phyloP scores from a whole-genome alignment of 2,113 vertebrate genomes.

The Pituophis catenifer region DNA sequence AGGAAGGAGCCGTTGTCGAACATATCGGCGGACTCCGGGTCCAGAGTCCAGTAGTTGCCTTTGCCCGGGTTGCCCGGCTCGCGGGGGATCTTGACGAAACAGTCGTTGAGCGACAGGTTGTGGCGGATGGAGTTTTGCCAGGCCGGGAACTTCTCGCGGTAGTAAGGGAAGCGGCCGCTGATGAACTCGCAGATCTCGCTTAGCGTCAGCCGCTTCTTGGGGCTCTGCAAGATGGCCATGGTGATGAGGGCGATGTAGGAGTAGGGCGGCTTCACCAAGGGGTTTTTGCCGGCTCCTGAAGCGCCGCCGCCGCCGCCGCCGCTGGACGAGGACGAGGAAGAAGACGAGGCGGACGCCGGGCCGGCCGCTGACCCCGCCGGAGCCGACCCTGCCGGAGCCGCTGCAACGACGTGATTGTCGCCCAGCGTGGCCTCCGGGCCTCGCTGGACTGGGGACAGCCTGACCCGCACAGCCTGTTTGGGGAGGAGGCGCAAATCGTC shows the following conservation, averaged over 20 bases:
- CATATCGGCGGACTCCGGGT: constrained; percentile 94
- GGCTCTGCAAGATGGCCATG: constrained; percentile 96
- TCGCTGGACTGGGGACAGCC: constrained; percentile 22
- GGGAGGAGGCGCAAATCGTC: constrained; percentile 47
- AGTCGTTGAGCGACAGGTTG: constrained; percentile 92
- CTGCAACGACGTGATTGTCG: constrained; percentile 16
- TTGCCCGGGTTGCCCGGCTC: constrained; percentile 90
- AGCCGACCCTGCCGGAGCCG: not conserved
- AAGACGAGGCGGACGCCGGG: not conserved
- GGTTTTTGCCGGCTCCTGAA: constrained; percentile 64
- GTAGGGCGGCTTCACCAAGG: constrained; percentile 91
- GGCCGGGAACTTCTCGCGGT: constrained; percentile 91
- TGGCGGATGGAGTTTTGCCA: constrained; percentile 95
- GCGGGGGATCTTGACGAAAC: constrained; percentile 90
- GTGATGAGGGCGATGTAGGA: constrained; percentile 96
- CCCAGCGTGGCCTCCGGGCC: not conserved
- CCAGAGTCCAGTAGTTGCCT: constrained; percentile 95
- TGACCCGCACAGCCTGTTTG: constrained; percentile 48
- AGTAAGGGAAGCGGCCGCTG: constrained; percentile 93
- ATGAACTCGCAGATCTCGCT: constrained; percentile 98
- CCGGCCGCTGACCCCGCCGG: not conserved
- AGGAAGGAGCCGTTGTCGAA: constrained; percentile 93
- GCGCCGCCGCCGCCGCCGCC: constrained; percentile 37
- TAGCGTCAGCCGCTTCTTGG: constrained; percentile 91
- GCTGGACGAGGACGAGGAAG: not conserved